A percentile compares a stretch with the other conserved stretches of the same genome.
Conservation (phyloP, 2,113 vertebrate species). For the Myiopsitta monachus region DNA sequence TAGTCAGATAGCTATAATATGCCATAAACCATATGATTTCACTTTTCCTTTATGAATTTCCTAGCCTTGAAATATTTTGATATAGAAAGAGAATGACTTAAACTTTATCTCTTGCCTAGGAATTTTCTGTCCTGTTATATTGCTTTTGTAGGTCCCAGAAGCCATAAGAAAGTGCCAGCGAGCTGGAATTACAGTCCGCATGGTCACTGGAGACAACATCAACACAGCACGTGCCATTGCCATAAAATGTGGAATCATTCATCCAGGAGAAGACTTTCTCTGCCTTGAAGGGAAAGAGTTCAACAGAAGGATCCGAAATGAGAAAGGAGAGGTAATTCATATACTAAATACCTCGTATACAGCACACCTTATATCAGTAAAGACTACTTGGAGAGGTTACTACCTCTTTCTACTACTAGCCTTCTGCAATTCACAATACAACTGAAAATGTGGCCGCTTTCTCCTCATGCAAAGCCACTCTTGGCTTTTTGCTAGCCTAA, state of each 20-base stretch:
- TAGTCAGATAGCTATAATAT: not conserved
- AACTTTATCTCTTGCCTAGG: not conserved
- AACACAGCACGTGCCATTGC: conserved; percentile 98
- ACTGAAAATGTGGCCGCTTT: not conserved
- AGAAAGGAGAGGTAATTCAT: conserved; percentile 90
- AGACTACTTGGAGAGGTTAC: not conserved
- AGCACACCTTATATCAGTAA: accelerated
- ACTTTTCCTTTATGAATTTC: not conserved
- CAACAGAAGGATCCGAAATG: conserved; percentile 96
- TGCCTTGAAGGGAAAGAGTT: conserved; percentile 98
- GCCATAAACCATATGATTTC: accelerated
- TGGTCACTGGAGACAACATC: conserved; percentile 99
- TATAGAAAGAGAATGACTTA: not conserved
- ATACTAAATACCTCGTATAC: not conserved
- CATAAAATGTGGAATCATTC: conserved; percentile 97
- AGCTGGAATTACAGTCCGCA: conserved; percentile 96
- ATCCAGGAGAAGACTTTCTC: conserved; percentile 95
- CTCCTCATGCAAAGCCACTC: not conserved
- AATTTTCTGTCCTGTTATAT: not conserved
- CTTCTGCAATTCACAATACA: not conserved
- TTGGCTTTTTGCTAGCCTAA: not conserved
- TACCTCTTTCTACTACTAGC: not conserved
- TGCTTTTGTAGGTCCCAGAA: conserved; percentile 85
- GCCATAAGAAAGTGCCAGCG: conserved; percentile 95
- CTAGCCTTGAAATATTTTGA: not conserved